These are phyloP conservation scores for Sebastes aleutianus DNA, from an alignment of 2,797 vertebrate genomes.

Conservation along the genomic window DNA sequence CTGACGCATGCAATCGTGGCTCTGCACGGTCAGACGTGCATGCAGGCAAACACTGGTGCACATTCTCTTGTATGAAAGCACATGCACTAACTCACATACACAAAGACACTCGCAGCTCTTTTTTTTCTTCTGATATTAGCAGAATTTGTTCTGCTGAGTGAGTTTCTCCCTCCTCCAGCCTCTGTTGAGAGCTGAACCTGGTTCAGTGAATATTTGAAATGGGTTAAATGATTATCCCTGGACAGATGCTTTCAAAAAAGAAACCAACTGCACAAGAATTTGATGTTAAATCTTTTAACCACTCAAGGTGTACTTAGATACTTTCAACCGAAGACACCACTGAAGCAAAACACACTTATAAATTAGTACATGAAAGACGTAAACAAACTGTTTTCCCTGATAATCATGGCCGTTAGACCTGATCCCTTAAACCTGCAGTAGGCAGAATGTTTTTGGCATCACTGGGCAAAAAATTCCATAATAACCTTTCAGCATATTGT, in stretches of 20 bases:
- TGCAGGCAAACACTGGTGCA: conserved; percentile 35
- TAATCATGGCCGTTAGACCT: background rate
- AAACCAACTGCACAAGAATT: conserved; percentile 28
- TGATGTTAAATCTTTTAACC: conserved; percentile 32
- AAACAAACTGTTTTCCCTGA: background rate
- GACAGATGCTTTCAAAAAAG: conserved; percentile 30
- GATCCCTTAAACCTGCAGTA: background rate
- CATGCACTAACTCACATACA: conserved; percentile 8
- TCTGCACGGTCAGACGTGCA: conserved; percentile 50
- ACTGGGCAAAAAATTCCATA: too few relatives aligned
- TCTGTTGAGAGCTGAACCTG: conserved; percentile 57
- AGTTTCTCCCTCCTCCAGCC: conserved; percentile 33
- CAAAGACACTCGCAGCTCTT: conserved; percentile 16
- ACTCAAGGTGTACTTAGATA: background rate
- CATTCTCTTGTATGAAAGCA: conserved; percentile 29
- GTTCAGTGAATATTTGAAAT: conserved; percentile 61
- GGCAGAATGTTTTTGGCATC: too few relatives aligned
- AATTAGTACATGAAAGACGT: background rate
- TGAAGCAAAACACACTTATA: background rate
- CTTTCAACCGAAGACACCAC: conserved; percentile 1
- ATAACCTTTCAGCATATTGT: too few relatives aligned
- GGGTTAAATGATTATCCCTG: conserved; percentile 66
- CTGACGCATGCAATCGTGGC: conserved; percentile 54
- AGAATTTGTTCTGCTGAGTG: conserved; percentile 73
- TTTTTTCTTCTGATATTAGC: conserved; percentile 56